Conservation (phyloP, 2,888 invertebrate species). For the Eudasyphora cyanicolor region DNA sequence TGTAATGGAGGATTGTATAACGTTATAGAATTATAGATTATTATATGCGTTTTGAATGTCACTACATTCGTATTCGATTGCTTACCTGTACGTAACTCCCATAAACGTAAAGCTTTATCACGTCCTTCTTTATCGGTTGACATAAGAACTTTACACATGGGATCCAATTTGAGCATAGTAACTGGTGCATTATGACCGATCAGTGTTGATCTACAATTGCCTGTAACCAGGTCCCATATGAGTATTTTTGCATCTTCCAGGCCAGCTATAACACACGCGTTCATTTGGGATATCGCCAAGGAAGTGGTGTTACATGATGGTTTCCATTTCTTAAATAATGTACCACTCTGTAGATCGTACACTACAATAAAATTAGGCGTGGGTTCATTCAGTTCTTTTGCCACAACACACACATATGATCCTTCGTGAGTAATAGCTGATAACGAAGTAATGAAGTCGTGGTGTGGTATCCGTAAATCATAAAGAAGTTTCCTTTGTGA, state of each 20-base stretch:
- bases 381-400: conserved; percentile 87
- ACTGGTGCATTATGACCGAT: conserved; percentile 90
- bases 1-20: too few relatives aligned
- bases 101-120: conserved; percentile 89
- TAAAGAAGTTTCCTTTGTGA: conserved; percentile 91
- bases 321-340: conserved; percentile 95
- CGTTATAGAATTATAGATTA: too few relatives aligned
- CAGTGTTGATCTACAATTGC: conserved; percentile 88
- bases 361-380: conserved; percentile 94
- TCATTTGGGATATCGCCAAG: conserved; percentile 91
- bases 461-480: conserved; percentile 92
- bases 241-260: conserved; percentile 90
- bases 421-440: conserved; percentile 93
- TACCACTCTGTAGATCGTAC: conserved; percentile 94
- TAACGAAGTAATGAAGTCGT: conserved; percentile 91
- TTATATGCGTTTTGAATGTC: too few relatives aligned
- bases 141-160: conserved; percentile 86
- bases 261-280: conserved; percentile 91
- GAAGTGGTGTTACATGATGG: conserved; percentile 91
- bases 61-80: too few relatives aligned
- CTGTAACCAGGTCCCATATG: conserved; percentile 93
- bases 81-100: conserved; percentile 91
- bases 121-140: conserved; percentile 87
- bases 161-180: conserved; percentile 87
- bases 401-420: conserved; percentile 87